These are phyloP conservation scores for Hucho hucho DNA, from an alignment of 2,113 vertebrate genomes.

Conservation along the genomic window DNA sequence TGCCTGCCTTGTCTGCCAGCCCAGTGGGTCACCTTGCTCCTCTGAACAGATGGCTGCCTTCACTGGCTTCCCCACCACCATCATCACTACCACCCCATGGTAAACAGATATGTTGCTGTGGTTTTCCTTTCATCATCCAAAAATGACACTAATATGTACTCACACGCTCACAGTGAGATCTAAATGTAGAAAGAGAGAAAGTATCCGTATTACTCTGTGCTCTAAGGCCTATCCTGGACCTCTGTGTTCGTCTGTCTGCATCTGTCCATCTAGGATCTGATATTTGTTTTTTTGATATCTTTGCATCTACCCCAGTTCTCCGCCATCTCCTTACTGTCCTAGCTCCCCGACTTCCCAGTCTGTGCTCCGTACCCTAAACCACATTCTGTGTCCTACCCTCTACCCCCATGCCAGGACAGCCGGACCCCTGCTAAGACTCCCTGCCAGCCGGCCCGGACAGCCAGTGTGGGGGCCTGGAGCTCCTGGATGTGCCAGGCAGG, in stretches of 20 bases:
- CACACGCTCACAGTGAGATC: too few species aligned
- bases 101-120: too few species aligned
- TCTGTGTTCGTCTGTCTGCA: too few species aligned
- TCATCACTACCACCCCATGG: neutral
- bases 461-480: constrained; percentile 30
- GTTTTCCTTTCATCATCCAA: too few species aligned
- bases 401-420: constrained; percentile 31
- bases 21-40: constrained; percentile 41
- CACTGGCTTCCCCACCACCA: neutral
- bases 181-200: too few species aligned
- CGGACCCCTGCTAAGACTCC: constrained; percentile 39
- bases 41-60: constrained; percentile 35
- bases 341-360: constrained; percentile 5
- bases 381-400: constrained; percentile 38
- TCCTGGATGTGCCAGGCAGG: constrained; percentile 32
- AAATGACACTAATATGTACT: too few species aligned
- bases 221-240: too few species aligned
- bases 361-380: constrained; percentile 32
- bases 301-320: neutral
- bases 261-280: too few species aligned
- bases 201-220: too few species aligned
- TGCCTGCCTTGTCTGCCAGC: constrained; percentile 23
- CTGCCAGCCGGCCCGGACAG: constrained; percentile 32
- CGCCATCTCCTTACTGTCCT: neutral
- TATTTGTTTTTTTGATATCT: too few species aligned